phyloP scores from a whole-genome alignment of 2,113 vertebrate genomes.

The Tauraco erythrolophus region DNA sequence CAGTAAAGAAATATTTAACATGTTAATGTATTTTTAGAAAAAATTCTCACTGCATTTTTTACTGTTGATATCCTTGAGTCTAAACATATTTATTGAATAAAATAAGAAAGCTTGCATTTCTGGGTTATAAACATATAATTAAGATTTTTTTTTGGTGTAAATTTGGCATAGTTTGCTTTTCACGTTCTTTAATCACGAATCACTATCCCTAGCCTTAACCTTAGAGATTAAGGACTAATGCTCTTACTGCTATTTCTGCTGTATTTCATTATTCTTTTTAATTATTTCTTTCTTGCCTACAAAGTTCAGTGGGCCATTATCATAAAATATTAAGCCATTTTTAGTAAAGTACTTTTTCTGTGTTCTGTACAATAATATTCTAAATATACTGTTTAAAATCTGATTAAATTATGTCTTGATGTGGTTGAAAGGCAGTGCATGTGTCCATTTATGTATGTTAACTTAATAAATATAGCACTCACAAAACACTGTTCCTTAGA shows the following conservation, averaged over 20 bases:
- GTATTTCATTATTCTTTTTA: not conserved
- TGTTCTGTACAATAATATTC: not conserved
- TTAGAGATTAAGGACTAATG: not conserved
- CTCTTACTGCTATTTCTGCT: not conserved
- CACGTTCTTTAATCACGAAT: not conserved
- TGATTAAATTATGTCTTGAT: not conserved
- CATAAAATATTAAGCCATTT: not conserved
- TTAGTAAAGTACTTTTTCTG: not conserved
- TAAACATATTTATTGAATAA: not conserved
- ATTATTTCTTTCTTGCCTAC: not conserved
- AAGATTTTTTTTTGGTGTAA: not conserved
- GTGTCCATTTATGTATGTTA: not conserved
- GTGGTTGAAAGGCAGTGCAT: not conserved
- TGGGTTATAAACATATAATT: not conserved
- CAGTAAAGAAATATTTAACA: not conserved
- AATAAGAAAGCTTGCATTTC: not conserved
- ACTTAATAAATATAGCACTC: not conserved
- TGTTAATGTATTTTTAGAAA: not conserved
- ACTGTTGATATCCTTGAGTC: not conserved
- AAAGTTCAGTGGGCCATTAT: not conserved
- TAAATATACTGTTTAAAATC: not conserved
- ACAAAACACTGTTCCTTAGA: not conserved
- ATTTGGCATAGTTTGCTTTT: not conserved
- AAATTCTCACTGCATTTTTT: not conserved
- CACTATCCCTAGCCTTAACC: not conserved